These are phyloP conservation scores for Paramisgurnus dabryanus DNA, from an alignment of 2,113 vertebrate genomes.

Conservation along the genomic window DNA sequence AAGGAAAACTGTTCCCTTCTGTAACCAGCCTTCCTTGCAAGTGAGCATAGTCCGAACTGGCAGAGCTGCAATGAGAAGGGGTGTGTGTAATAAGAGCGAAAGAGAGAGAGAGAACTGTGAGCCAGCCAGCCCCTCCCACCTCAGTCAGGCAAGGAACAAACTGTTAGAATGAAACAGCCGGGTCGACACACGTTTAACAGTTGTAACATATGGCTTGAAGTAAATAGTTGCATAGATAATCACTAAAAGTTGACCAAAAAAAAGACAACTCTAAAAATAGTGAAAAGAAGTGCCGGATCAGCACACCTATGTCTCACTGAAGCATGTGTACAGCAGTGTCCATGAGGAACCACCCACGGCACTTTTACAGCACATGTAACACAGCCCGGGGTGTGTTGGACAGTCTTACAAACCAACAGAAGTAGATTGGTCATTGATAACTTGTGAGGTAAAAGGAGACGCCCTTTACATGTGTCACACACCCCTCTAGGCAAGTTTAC, in stretches of 20 bases:
- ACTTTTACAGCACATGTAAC: constrained; percentile 44
- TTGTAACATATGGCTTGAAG: constrained; percentile 37
- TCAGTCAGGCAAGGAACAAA: constrained; percentile 65
- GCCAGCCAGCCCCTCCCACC: constrained; percentile 73
- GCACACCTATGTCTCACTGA: constrained; percentile 49
- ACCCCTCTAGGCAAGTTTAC: constrained; percentile 56
- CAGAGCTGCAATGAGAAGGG: constrained; percentile 76
- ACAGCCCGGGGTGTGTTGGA: constrained; percentile 60
- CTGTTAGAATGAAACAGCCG: constrained; percentile 66
- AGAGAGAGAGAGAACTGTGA: constrained; percentile 62
- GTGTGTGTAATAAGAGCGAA: constrained; percentile 62
- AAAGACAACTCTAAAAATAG: constrained; percentile 32
- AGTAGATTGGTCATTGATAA: constrained; percentile 53
- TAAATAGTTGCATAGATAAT: constrained; percentile 11
- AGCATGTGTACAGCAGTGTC: constrained; percentile 64
- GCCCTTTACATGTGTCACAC: constrained; percentile 54
- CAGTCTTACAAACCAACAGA: constrained; percentile 48
- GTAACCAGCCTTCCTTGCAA: constrained; percentile 68
- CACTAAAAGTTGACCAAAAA: neutral
- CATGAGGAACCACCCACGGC: constrained; percentile 56
- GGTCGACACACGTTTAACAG: constrained; percentile 47
- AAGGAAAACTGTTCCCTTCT: constrained; percentile 59
- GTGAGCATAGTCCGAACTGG: constrained; percentile 70
- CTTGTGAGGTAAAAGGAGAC: constrained; percentile 56
- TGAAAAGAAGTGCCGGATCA: constrained; percentile 42